Evolutionary conservation across 2,113 vertebrate species (phyloP), one percentile per base, ranked within the genome.

Genomic region (Talpa occidentalis): DNA sequence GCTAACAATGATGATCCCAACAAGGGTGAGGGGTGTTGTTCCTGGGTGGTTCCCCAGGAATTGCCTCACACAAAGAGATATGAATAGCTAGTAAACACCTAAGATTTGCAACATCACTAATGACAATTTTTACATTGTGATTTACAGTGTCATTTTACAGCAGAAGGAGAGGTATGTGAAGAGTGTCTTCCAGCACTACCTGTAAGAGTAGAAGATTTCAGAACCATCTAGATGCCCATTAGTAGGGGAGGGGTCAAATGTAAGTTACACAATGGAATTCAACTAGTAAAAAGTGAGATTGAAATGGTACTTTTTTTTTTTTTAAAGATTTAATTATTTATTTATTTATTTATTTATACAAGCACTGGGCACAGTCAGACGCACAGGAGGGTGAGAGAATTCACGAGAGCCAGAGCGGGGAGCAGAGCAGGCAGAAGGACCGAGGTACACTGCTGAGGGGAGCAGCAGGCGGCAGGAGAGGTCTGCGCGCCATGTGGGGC

Each of bases 21-120:
- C 2, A 49, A 52, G 64, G 84, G 37, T 8, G 24, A 64, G 32
- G 60, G 37, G 6, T 16, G 64, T 17, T 12, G 40, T 3, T 69
- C 69, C 72, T 30, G 49, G 14, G 47, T 0, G 6, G 30, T 15
- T 49, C 88, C 60, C 2, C 0, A 0, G 52, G 73, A 66, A 35
- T 66, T n/a, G 69, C 64, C 15, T 26, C 21, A 81, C 11, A 52
- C 12, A 56, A 72, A 84, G 92, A 72, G 59, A 52, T 54, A 56
- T 2, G 3, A 91, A 74, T 1, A 26, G 69, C 74, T 91, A 32
- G 82, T 67, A 84, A 52, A 89, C 56, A 47, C n/a, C 62, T 7
- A 80, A 30, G 32, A 81, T 9, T 56, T 4, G 16, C 47, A 64
- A 60, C 19, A 15, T n/a, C 82, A 70, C 5, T 32, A 67, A 89